These are phyloP conservation scores for Prinia subflava DNA, from an alignment of 2,113 vertebrate genomes.

Conservation along the genomic window DNA sequence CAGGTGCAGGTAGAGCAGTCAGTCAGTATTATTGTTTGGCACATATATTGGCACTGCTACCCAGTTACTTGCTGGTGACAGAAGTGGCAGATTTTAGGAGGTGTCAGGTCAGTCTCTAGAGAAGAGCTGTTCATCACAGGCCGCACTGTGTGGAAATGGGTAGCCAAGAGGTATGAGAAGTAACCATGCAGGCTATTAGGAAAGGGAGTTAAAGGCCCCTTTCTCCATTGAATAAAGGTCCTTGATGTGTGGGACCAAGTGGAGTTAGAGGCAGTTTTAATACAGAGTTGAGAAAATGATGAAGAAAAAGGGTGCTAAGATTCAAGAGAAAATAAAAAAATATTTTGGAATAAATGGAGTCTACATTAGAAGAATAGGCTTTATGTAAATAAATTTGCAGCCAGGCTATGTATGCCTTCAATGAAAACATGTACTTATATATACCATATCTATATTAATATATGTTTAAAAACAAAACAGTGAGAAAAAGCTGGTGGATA, in stretches of 20 bases:
- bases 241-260: neutral
- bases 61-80: neutral
- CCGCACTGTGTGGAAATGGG: rapidly evolving
- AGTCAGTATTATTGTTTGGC: neutral
- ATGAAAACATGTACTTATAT: neutral
- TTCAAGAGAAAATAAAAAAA: neutral
- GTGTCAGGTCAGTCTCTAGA: neutral
- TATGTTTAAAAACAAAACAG: neutral
- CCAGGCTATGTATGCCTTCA: neutral
- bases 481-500: neutral
- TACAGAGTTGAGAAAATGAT: neutral
- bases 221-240: neutral
- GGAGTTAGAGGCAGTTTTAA: neutral
- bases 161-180: neutral
- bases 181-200: neutral
- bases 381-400: neutral
- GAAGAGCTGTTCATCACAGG: neutral
- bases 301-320: neutral
- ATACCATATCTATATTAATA: neutral
- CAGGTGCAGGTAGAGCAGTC: neutral
- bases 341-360: neutral
- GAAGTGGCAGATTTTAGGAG: neutral
- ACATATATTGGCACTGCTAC: rapidly evolving
- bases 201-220: neutral
- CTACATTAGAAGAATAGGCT: neutral